phyloP scores from a whole-genome alignment of 2,113 vertebrate genomes.

The Synchiropus splendidus region DNA sequence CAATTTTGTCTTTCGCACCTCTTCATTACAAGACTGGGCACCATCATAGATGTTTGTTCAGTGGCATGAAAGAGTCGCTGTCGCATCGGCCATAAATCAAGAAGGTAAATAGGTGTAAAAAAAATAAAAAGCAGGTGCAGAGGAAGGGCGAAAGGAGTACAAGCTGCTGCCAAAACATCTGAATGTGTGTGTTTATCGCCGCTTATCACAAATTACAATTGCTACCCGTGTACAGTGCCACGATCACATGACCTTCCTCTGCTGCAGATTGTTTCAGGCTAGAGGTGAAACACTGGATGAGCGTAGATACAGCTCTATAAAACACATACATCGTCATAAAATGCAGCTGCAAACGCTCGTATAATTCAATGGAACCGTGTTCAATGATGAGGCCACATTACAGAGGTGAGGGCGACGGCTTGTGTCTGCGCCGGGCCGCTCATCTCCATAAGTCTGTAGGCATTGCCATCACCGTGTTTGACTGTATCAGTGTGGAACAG shows the following conservation, averaged over 20 bases:
- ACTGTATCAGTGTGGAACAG: slow-evolving; percentile 29
- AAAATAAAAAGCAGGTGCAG: not conserved
- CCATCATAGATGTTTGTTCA: slow-evolving; percentile 6
- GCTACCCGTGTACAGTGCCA: not conserved
- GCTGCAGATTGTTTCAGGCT: not conserved
- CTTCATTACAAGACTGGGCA: too few species aligned
- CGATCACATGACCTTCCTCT: slow-evolving; percentile 1
- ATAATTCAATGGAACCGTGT: too few species aligned
- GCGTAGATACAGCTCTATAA: not conserved
- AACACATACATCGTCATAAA: too few species aligned
- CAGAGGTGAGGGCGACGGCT: too few species aligned
- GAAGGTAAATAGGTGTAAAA: slow-evolving; percentile 6
- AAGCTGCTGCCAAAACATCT: not conserved
- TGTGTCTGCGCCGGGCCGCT: too few species aligned
- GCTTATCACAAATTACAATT: too few species aligned
- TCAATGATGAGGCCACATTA: too few species aligned
- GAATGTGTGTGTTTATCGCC: too few species aligned
- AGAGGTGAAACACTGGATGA: too few species aligned
- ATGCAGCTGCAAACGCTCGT: too few species aligned
- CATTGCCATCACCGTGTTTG: slow-evolving; percentile 2
- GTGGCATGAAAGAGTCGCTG: slow-evolving; percentile 1
- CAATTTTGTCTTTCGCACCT: too few species aligned
- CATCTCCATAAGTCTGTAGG: slow-evolving; percentile 4
- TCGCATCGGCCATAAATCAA: slow-evolving; percentile 12
- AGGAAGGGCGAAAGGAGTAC: not conserved